Base-by-base conservation (phyloP, 2,113 vertebrate genomes). In the Talpa occidentalis region DNA sequence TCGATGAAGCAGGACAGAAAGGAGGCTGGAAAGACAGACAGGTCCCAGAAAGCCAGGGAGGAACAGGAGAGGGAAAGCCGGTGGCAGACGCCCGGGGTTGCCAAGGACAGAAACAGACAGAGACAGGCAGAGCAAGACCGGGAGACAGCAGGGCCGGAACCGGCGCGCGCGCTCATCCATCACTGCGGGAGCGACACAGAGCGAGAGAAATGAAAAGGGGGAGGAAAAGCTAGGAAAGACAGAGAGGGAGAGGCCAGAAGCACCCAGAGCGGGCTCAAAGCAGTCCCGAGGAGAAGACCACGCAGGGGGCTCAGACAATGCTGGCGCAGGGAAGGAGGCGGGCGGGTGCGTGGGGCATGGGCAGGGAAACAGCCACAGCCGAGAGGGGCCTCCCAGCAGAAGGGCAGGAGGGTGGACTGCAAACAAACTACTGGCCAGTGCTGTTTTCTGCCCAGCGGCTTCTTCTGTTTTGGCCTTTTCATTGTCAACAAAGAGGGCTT, bases 401-500 rank as follows among this genome's bases (percentile, higher is more conserved):
- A 76, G 69, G 32, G 35, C 9, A 24, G 80, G 40, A 81, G 82
- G 42, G 37, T 5, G 11, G 77, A 30, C 1, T 80, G 49, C 79
- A 32, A 2, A 35, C 11, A 16, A 59, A 21, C 28, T 0, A 28
- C 26, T 30, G 42, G 1, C 42, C 0, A 6, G 59, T 0, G 10
- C 5, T 26, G 87, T 73, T 79, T 86, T 64, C 81, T 86, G 28
- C 16, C 88, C 4, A 12, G 28, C 9, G 2, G 67, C 59, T 84
- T 74, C 80, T 92, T 90, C 88, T 67, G 74, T 94, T 77, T 52
- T 9, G 30, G 59, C 59, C 83, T 76, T 37, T 64, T 88, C 32
- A 0, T 44, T 37, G 47, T 37, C 60, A 5, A 28, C 7, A 28
- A 35, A 44, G 91, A 93, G 11, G 81, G 40, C 22, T 6, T 0